Conservation (phyloP, 2,113 vertebrate species). For the Elachura formosa region DNA sequence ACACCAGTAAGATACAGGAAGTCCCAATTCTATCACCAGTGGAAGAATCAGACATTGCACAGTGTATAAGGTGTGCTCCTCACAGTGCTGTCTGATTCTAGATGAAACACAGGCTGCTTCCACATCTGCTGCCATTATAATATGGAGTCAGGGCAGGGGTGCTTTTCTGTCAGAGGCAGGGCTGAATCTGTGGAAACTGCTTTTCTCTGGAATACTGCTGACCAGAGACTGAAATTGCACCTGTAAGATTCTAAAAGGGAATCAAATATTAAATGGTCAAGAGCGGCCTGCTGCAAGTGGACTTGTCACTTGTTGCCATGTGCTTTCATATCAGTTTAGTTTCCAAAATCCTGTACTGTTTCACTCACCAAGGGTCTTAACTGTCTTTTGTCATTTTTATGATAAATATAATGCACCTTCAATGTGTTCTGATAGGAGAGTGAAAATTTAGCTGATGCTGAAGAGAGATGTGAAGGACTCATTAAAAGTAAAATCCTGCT, state of each 20-base stretch:
- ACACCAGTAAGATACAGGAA: neutral
- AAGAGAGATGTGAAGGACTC: slow-evolving; percentile 75
- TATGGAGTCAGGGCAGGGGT: neutral
- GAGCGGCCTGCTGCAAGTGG: neutral
- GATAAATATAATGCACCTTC: slow-evolving; percentile 29
- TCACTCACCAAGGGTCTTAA: neutral
- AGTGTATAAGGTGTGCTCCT: neutral
- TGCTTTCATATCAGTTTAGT: neutral
- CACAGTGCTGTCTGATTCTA: neutral
- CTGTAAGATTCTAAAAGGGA: neutral
- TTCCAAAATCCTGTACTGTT: neutral
- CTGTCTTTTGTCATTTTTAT: neutral
- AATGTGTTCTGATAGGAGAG: slow-evolving; percentile 68
- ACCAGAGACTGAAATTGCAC: neutral
- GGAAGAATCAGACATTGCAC: neutral
- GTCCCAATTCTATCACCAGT: neutral
- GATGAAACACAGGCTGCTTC: neutral
- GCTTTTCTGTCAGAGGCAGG: neutral
- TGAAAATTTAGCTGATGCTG: slow-evolving; percentile 72
- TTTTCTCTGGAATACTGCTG: neutral
- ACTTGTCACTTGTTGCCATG: neutral
- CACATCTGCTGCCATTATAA: neutral
- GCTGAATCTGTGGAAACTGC: neutral
- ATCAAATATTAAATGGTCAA: neutral
- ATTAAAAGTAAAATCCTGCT: slow-evolving; percentile 76